Base-by-base conservation (phyloP, 2,888 invertebrate genomes). In the Ligdia adustata region DNA sequence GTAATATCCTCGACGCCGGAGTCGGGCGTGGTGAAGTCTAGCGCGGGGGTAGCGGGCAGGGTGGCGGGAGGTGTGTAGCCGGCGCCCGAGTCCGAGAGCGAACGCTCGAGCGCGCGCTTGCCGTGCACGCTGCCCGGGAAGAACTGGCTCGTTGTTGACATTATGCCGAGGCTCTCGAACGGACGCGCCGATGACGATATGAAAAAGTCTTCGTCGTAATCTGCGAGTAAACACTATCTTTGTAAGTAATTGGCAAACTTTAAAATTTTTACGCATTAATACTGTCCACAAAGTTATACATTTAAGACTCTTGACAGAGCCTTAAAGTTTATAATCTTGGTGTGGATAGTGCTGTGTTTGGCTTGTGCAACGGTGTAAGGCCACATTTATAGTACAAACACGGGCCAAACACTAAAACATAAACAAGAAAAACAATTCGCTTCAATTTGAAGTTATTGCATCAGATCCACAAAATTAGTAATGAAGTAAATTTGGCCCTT, bases 131-230 rank as follows among this genome's bases (percentile, higher is more conserved):
- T 94, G 22, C 42, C 44, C 28, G 94, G 94, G 87, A 94, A 94
- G 86, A 94, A 94, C 80, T 94, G 94, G 69, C 93, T 94, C 49
- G 91, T 91, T 18, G 85, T 82, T 15, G 87, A 83, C 80, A 91
- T 79, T 28, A 91, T 75, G 65, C 90, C 90, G 55, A 91, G 86
- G 56, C 91, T 91, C 75, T 94, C 93, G 79, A 95, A 95, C n/a
- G 94, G 94, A 42, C 93, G 91, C 52, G 93, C 92, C 18, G 94
- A 94, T 50, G 94, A 93, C 60, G 94, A 94, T 61, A 95, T 93
- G 82, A 92, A 95, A 79, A 95, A 95, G 64, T 95, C 95, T 57
- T 94, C 94, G 64, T 93, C 84, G 72, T 91, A 87, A 63, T 89
- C 92, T 92, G 73, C n/a, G 13, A 24, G 16, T 9, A 15, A 9